Base-by-base conservation (phyloP, 1,140 invertebrate genomes). In the Asobara japonica region DNA sequence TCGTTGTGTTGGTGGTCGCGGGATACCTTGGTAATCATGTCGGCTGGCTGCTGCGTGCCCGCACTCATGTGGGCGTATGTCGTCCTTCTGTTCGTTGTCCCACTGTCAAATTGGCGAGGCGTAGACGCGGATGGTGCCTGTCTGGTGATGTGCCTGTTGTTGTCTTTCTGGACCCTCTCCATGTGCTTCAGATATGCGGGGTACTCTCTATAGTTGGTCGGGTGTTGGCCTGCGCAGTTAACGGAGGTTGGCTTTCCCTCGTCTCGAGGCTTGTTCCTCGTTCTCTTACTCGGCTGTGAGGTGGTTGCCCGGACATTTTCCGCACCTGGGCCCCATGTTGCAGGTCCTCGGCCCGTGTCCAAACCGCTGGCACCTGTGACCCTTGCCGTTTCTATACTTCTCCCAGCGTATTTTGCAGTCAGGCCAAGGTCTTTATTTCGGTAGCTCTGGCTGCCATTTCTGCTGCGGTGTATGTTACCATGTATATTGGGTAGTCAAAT, bases 291-390 rank as follows among this genome's bases (percentile, higher is more conserved):
- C 56, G 0, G 20, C 51, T 25, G 72, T 41, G 1, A 48, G 8
- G 36, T 80, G 77, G 0, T 71, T 7, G 22, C 66, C 45, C 2
- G 61, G 18, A 20, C 51, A 60, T 60, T 60, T 60, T 13, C n/a
- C 51, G 27, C 51, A 60, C 20, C 27, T 60, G 51, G 51, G 51
- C 22, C 10, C 10, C 18, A 18, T n/a, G 27, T 60, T 18, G 27
- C 51, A 60, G 51, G n/a, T 60, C 22, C 18, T 22, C n/a, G 27
- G n/a, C 11, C 51, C 51, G 22, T 60, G 51, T 18, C 51, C 51
- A n/a, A 20, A 60, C 22, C 22, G 18, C 27, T 60, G 51, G 22
- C 51, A 60, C 20, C 51, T 13, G 22, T 60, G 22, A 60, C 27
- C 11, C 27, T 27, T 38, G 38, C 16, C 41, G 56, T 38, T 41